phyloP scores from a whole-genome alignment of 1,140 invertebrate genomes.

The Euwallacea fornicatus region DNA sequence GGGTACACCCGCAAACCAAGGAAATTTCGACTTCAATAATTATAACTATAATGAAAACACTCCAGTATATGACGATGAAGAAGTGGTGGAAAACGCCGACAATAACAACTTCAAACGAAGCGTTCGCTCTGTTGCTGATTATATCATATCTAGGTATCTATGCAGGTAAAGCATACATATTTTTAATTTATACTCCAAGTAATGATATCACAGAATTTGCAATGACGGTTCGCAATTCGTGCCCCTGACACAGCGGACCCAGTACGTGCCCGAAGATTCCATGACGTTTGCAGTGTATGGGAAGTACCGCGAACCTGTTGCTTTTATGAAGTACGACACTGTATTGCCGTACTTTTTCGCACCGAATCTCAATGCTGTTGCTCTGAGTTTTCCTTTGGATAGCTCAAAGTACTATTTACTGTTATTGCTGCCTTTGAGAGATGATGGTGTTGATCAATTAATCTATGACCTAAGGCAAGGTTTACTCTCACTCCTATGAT shows the following conservation, averaged over 20 bases:
- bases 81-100: not conserved
- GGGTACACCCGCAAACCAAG: not conserved
- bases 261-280: slow-evolving; percentile 34
- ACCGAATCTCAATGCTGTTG: slow-evolving; percentile 68
- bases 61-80: not conserved
- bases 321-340: slow-evolving; percentile 70
- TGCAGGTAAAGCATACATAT: not conserved
- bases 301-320: slow-evolving; percentile 46
- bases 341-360: slow-evolving; percentile 75
- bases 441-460: slow-evolving; percentile 53
- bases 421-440: slow-evolving; percentile 60
- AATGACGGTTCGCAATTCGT: slow-evolving; percentile 14
- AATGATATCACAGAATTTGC: slow-evolving; percentile 18
- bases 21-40: not conserved
- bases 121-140: slow-evolving; percentile 45
- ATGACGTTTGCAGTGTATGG: slow-evolving; percentile 49
- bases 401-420: slow-evolving; percentile 65
- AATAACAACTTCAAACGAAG: slow-evolving; percentile 34
- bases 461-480: slow-evolving; percentile 50
- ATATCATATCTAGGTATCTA: slow-evolving; percentile 42
- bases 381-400: slow-evolving; percentile 74
- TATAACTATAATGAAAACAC: slow-evolving; percentile 28
- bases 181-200: not conserved
- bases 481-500: not conserved
- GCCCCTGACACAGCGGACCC: slow-evolving; percentile 22